These are phyloP conservation scores for Tholera decimalis DNA, from an alignment of 2,888 invertebrate species.

Conservation along the genomic window DNA sequence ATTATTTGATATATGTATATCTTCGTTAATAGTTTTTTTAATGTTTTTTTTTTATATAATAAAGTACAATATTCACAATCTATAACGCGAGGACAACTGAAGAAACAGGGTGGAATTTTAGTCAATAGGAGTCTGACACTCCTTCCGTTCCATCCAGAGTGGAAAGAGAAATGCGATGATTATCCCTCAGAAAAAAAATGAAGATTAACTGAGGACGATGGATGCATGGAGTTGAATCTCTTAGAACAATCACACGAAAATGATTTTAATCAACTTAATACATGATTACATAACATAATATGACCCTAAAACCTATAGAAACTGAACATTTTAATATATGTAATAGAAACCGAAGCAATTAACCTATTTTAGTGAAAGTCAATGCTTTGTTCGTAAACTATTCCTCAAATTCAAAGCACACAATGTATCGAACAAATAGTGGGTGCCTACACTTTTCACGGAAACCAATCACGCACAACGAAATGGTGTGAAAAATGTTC, in stretches of 20 bases:
- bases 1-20: too few relatives aligned
- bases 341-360: constrained; percentile 49
- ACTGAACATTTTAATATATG: background rate
- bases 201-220: background rate
- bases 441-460: constrained; percentile 75
- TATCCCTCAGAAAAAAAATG: background rate
- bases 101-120: too few relatives aligned
- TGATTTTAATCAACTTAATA: background rate
- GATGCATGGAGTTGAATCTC: background rate
- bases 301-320: background rate
- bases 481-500: constrained; percentile 86
- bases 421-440: constrained; percentile 72
- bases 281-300: background rate
- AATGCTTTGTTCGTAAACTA: constrained; percentile 68
- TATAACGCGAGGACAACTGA: too few relatives aligned
- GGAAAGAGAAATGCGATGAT: background rate
- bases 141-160: too few relatives aligned
- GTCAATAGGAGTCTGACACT: too few relatives aligned
- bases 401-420: constrained; percentile 73
- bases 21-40: too few relatives aligned
- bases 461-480: constrained; percentile 78
- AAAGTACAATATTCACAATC: too few relatives aligned
- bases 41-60: too few relatives aligned
- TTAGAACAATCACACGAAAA: background rate
- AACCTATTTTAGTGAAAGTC: constrained; percentile 77